A percentile compares a stretch with the other conserved stretches of the same genome.
phyloP scores from a whole-genome alignment of 2,797 vertebrate species.

The Pseudopleuronectes americanus region DNA sequence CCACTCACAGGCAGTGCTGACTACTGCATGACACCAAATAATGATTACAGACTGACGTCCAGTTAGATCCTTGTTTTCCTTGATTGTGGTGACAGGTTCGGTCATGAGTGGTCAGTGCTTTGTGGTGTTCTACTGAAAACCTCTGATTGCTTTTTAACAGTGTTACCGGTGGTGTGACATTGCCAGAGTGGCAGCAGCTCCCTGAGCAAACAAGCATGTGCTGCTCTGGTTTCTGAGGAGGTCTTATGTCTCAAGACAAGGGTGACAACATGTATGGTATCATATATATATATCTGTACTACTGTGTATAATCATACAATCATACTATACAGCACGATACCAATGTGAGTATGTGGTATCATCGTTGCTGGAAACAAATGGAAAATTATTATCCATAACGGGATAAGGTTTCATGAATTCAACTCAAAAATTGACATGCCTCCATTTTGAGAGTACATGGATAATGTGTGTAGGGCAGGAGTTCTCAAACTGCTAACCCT shows the following conservation, averaged over 20 bases:
- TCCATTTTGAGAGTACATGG: not conserved
- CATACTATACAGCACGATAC: not conserved
- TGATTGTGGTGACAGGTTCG: constrained; percentile 26
- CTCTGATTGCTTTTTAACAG: constrained; percentile 27
- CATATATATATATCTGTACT: not conserved
- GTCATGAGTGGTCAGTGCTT: constrained; percentile 20
- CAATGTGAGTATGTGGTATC: not conserved
- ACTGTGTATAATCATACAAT: not conserved
- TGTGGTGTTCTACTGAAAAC: constrained; percentile 11
- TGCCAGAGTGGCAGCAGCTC: constrained; percentile 1
- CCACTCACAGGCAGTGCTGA: constrained; percentile 1
- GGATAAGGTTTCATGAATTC: not conserved
- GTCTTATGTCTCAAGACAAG: not conserved
- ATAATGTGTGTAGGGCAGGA: not conserved
- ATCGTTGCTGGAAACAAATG: not conserved
- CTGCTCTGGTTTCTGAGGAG: constrained; percentile 14
- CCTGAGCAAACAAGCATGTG: constrained; percentile 21
- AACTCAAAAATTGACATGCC: not conserved
- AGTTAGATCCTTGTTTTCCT: constrained; percentile 17
- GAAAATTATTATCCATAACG: not conserved
- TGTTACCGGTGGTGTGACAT: constrained; percentile 25
- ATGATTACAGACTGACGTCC: not conserved
- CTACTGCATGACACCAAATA: constrained; percentile 10
- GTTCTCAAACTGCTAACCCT: no score
- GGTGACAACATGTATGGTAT: not conserved